Conservation (phyloP, 1,140 invertebrate species). For the Papilio xuthus region DNA sequence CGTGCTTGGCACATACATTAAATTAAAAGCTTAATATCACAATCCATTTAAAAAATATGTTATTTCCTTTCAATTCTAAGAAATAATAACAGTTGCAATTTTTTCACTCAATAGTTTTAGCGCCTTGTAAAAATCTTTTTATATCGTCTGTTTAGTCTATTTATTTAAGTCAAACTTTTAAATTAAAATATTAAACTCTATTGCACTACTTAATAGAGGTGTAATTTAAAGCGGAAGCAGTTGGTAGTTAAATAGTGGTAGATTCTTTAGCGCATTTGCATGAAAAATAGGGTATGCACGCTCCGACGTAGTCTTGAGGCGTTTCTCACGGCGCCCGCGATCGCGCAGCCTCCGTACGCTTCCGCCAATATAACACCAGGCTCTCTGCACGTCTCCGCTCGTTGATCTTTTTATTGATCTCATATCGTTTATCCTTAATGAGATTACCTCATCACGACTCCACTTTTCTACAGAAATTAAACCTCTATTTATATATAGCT, state of each 20-base stretch:
- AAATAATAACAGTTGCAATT: conserved; percentile 64
- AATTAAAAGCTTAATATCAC: conserved; percentile 13
- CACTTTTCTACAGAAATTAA: not conserved
- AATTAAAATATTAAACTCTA: conserved; percentile 57
- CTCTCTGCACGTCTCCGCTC: conserved; percentile 29
- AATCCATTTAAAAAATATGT: not conserved
- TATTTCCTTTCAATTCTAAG: not conserved
- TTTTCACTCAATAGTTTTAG: conserved; percentile 72
- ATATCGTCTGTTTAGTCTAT: conserved; percentile 40
- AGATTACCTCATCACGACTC: conserved; percentile 26
- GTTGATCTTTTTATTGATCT: conserved; percentile 25
- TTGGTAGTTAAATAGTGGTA: conserved; percentile 47
- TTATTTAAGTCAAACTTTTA: conserved; percentile 33
- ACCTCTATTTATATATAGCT: not conserved
- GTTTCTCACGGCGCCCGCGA: conserved; percentile 74
- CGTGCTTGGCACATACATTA: not conserved
- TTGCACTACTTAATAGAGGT: conserved; percentile 63
- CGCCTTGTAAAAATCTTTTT: conserved; percentile 65
- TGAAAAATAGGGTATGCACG: conserved; percentile 77
- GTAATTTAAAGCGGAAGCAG: conserved; percentile 50
- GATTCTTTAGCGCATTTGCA: conserved; percentile 70
- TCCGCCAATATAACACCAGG: conserved; percentile 42
- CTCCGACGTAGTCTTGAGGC: conserved; percentile 57
- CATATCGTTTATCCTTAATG: conserved; percentile 23
- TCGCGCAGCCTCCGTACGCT: conserved; percentile 44